Base-by-base conservation (phyloP, 2,113 vertebrate genomes). In the Mesitornis unicolor region DNA sequence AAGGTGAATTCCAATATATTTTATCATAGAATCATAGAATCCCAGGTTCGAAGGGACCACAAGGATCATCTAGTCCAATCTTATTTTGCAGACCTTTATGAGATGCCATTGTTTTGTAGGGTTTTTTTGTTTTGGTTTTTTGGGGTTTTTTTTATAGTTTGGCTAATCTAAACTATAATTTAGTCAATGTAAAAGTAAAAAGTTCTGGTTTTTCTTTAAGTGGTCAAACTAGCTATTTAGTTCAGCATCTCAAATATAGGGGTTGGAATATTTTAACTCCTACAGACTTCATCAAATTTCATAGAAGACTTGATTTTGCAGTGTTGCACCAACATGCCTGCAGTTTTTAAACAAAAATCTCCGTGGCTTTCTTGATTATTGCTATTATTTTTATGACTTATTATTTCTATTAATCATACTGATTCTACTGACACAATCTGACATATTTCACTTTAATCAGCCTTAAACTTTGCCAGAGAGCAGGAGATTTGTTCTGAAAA, bases 101-200 rank as follows among this genome's bases (percentile, higher is more conserved):
- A 48, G 9, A 33, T 69, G 13, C 2, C 2, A 31, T 13, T 36
- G 28, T 33, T 10, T 5, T 13, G n/a, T n/a, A n/a, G n/a, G n/a
- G n/a, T n/a, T n/a, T n/a, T n/a, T n/a, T n/a, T n/a, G 17, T 6
- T 6, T 26, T 4, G 14, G 11, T n/a, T 20, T 6, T 6, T 26
- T 4, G 14, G 11, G 31, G 25, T 16, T 38, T 54, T 35, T 43
- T 42, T 43, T 31, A 11, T 1, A 2, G 17, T 60, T 81, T 75
- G 8, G 24, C 3, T 82, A 51, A 75, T 68, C 9, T 63, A 59
- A 75, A 65, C 1, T 61, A 2, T 29, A 84, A 54, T 38, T 40
- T 53, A 77, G 75, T 75, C 29, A n/a, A 31, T 51, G 4, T 5
- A 67, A 59, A 11, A 78, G 4, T 10, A 87, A 68, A 61, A 6